Percentiles rank a stretch among this genome's conserved stretches.
phyloP scores from a whole-genome alignment of 2,888 invertebrate genomes.

The Trypoxylon attenuatum region DNA sequence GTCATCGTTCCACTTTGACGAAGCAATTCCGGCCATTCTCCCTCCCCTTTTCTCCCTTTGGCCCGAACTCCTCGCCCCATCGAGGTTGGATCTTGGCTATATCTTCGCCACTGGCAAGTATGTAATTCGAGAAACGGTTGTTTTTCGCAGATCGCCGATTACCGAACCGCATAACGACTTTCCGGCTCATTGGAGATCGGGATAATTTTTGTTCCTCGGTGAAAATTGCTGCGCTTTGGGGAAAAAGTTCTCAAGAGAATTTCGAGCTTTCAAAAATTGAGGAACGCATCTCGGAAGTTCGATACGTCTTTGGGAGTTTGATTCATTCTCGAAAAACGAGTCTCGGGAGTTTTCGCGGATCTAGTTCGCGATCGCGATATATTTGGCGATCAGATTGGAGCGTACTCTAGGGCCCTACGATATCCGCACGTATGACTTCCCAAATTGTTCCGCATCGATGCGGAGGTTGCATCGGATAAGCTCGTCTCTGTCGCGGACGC shows the following conservation, averaged over 20 bases:
- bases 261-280: conserved; percentile 14
- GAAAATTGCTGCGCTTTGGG: too few relatives aligned
- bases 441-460: conserved; percentile 34
- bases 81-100: too few relatives aligned
- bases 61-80: too few relatives aligned
- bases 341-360: conserved; percentile 23
- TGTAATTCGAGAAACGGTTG: too few relatives aligned
- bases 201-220: too few relatives aligned
- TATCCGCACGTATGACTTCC: conserved; percentile 31
- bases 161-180: too few relatives aligned
- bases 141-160: too few relatives aligned
- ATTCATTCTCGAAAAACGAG: conserved; percentile 5
- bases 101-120: too few relatives aligned
- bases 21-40: conserved; percentile 21
- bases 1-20: conserved; percentile 41
- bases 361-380: conserved; percentile 22
- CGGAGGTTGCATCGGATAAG: conserved; percentile 26
- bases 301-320: neutral
- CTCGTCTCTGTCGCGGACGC: conserved; percentile 29
- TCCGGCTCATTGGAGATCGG: too few relatives aligned
- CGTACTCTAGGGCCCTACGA: too few relatives aligned
- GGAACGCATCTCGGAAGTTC: conserved; percentile 11
- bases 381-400: conserved; percentile 28
- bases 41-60: too few relatives aligned
- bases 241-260: too few relatives aligned